Base-by-base conservation (phyloP, 2,888 invertebrate genomes). In the Agrenia bidenticulata region DNA sequence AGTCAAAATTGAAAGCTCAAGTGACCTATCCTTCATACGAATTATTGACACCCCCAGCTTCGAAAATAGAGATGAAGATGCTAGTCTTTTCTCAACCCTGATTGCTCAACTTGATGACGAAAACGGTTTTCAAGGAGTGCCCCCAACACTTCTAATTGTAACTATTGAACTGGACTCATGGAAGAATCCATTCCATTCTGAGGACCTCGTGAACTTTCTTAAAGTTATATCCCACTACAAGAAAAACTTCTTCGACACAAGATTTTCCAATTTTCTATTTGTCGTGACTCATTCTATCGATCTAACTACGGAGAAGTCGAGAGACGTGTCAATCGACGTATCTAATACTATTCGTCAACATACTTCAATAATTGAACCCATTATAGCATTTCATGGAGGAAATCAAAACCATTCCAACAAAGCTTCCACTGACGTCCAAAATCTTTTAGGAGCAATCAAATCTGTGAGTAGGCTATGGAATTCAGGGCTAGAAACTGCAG, bases 11-110 rank as follows among this genome's bases (percentile, higher is more conserved):
- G 51, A 64, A 2, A 67, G 68, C 21, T 64, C 66, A 1, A 26
- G 55, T 0, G 64, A 55, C 26, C 56, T 65, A 15, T 69, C 62
- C 39, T 59, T 27, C 19, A 23, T 72, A 5, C 56, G 61, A 27
- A 58, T 72, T 19, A 63, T 72, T 21, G 72, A 72, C 41, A 61
- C 63, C 24, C 72, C 72, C 11, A 69, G 72, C 21, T 72, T 63
- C 50, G 49, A 59, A 11, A 69, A 66, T 21, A 63, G 60, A 23
- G 59, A 53, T 11, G 24, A 19, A 13, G 66, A 67, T 32, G 64
- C 67, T 19, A 24, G 58, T 2, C 26, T 66, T n/a, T 45, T 69
- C 39, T 42, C 69, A 19, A 67, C 72, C 0, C 21, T 72, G 21
- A 27, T 67, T 9, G 32, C 54, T 19, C 64, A 69, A 19, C 39